Conservation (phyloP, 2,113 vertebrate species). For the Trogon melanurus region DNA sequence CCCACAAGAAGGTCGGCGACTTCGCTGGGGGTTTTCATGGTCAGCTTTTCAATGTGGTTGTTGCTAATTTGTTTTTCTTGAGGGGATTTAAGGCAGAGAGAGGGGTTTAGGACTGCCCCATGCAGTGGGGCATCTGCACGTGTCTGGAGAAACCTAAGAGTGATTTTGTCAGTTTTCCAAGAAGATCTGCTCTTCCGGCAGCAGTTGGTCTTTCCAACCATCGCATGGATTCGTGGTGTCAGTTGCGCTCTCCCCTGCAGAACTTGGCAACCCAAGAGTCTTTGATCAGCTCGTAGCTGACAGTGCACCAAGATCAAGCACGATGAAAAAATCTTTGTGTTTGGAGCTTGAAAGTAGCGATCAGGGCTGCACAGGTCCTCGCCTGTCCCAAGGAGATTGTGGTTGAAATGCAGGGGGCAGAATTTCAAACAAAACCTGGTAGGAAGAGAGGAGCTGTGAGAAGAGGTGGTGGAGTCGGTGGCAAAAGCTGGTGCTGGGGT, state of each 20-base stretch:
- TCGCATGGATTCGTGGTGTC: accelerated
- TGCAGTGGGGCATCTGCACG: not conserved
- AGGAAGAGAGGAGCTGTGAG: not conserved
- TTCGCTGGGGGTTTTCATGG: not conserved
- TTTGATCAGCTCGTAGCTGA: not conserved
- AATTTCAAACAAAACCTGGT: not conserved
- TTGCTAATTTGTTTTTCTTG: not conserved
- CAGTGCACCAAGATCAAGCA: not conserved
- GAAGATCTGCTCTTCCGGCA: not conserved
- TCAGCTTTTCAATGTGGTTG: accelerated
- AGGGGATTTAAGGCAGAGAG: not conserved
- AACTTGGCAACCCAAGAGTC: not conserved
- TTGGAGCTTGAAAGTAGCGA: not conserved
- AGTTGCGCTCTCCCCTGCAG: not conserved
- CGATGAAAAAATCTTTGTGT: not conserved
- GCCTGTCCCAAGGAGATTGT: not conserved
- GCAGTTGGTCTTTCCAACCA: not conserved
- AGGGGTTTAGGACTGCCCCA: not conserved
- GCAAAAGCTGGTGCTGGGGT: not conserved
- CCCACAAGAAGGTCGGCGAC: not conserved
- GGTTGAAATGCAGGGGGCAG: not conserved
- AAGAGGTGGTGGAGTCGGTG: not conserved
- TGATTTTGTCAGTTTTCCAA: not conserved
- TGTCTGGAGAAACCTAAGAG: not conserved
- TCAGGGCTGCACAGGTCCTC: not conserved